Evolutionary conservation across 2,113 vertebrate species (phyloP).

Genomic region (Xiphias gladius): DNA sequence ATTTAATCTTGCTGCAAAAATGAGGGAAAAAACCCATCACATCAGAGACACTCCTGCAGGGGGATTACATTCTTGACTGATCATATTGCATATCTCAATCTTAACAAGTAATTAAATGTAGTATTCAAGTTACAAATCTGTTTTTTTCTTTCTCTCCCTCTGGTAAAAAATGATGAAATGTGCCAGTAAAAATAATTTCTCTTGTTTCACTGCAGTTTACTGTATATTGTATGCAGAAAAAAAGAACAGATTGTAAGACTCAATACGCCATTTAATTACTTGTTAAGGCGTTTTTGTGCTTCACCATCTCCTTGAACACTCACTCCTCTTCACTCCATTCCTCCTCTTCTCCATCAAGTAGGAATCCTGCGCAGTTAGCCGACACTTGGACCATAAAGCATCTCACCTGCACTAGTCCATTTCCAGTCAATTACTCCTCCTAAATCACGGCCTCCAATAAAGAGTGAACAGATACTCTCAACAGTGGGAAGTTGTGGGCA

Average conservation of each 20-base stretch:
- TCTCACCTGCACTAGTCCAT: slow-evolving; percentile 65
- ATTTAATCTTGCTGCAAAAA: slow-evolving; percentile 24
- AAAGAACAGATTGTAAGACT: slow-evolving; percentile 18
- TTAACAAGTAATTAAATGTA: slow-evolving; percentile 60
- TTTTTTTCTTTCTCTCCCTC: background rate
- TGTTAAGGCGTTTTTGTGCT: slow-evolving; percentile 11
- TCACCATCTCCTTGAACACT: background rate
- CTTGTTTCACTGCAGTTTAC: slow-evolving; percentile 40
- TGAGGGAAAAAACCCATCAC: background rate
- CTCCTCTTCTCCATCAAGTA: slow-evolving; percentile 18
- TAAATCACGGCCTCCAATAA: slow-evolving; percentile 67
- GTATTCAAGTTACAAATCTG: slow-evolving; percentile 49
- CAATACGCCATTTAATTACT: slow-evolving; percentile 55
- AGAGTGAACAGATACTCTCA: slow-evolving; percentile 59
- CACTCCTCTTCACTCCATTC: slow-evolving; percentile 7
- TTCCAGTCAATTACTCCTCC: slow-evolving; percentile 79
- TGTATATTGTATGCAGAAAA: slow-evolving; percentile 39
- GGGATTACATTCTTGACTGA: slow-evolving; percentile 50
- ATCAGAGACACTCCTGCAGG: slow-evolving; percentile 32
- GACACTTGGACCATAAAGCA: slow-evolving; percentile 63
- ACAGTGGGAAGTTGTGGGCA: slow-evolving; percentile 51
- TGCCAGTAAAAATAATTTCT: slow-evolving; percentile 41
- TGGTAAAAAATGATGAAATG: slow-evolving; percentile 46
- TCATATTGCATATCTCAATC: slow-evolving; percentile 53
- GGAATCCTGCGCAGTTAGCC: slow-evolving; percentile 31